Conservation (phyloP, 2,113 vertebrate genomes). For the Heterochromis multidens region DNA sequence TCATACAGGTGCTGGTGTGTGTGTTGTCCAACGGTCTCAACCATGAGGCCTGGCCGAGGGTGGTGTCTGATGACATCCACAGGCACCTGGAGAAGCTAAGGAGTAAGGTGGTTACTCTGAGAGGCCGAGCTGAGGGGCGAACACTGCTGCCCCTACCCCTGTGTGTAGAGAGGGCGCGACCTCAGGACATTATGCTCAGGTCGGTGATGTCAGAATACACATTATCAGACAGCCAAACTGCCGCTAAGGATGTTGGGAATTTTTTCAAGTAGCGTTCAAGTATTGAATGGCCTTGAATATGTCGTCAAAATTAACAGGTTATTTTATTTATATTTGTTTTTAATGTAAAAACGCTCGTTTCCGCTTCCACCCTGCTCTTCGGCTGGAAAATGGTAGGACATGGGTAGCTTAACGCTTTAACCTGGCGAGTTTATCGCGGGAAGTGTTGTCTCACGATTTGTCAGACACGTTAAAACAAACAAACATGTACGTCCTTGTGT, state of each 20-base stretch:
- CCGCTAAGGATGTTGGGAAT: background rate
- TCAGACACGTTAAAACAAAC: too few species aligned
- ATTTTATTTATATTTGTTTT: background rate
- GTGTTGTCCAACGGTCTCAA: slow-evolving; percentile 71
- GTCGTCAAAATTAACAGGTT: background rate
- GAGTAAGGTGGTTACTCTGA: slow-evolving; percentile 63
- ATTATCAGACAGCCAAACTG: background rate
- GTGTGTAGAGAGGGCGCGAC: slow-evolving; percentile 26
- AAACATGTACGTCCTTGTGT: background rate
- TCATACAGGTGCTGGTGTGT: slow-evolving; percentile 58
- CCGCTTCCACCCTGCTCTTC: background rate
- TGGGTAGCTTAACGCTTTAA: background rate
- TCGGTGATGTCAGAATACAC: background rate
- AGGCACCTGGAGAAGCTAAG: slow-evolving; percentile 66
- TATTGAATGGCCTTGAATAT: background rate
- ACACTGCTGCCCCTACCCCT: slow-evolving; percentile 64
- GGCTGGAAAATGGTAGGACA: background rate
- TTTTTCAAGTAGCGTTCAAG: background rate
- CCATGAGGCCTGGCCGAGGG: slow-evolving; percentile 66
- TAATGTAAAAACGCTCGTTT: background rate
- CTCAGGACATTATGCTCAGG: slow-evolving; percentile 44
- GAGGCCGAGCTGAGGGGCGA: slow-evolving; percentile 63
- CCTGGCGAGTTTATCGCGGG: too few species aligned
- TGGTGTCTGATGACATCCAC: slow-evolving; percentile 68
- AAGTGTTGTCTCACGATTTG: too few species aligned